Evolutionary conservation across 2,113 vertebrate genomes (phyloP), one percentile per base, ranked within the genome.

Genomic region (Empidonax traillii): DNA sequence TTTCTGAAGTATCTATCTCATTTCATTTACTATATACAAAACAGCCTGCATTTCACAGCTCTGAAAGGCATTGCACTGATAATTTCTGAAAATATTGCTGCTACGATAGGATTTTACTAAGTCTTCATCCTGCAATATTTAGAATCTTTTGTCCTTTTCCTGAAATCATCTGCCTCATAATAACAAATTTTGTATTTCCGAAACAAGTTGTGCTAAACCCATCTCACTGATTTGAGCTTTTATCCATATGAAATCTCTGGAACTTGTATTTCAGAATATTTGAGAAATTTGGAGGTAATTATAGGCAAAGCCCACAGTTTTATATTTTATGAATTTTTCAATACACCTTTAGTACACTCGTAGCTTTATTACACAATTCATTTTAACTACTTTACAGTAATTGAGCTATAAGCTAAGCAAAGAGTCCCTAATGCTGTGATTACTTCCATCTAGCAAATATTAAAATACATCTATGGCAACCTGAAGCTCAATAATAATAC

Each of bases 271-370:
- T 76, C 28, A 41, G 15, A 59, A 46, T 85, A 20, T 66, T 62
- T 71, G 23, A 52, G 10, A 78, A 5, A 30, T 58, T 41, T 56
- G 16, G 52, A 75, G 30, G 53, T 39, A 4, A 62, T 44, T 43
- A 18, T 5, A 56, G 10, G 15, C 8, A 84, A 92, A 87, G 3
- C 1, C 1, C 3, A 19, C 1, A 2, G 27, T 1, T 62, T 67
- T 55, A 12, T 74, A 79, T 90, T 86, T 59, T 28, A 33, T 59
- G 3, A 67, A 17, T 35, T 89, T 93, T 90, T 68, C 33, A 44
- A 27, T 74, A 41, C 6, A 44, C 9, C 3, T 5, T 62, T 39
- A 30, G 37, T 41, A 41, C 37, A 41, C 6, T 5, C 2, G 47
- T 86, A 69, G 5, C 14, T 58, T 78, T 76, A 62, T 69, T 71